Conservation (phyloP, 2,113 vertebrate species). For the Pithys albifrons region DNA sequence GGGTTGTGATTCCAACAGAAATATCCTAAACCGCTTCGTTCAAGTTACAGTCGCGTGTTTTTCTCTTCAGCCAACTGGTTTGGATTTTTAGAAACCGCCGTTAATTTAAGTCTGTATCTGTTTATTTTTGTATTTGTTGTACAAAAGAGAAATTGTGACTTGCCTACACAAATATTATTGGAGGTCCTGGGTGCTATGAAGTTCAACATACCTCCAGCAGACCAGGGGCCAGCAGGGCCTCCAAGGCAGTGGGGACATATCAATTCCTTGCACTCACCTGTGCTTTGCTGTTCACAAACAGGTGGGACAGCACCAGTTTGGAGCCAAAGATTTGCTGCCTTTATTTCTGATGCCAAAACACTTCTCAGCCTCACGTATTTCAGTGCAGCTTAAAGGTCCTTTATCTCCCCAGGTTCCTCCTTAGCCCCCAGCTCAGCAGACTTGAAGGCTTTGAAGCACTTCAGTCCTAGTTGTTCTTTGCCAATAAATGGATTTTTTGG, state of each 20-base stretch:
- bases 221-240: constrained; percentile 50
- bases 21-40: constrained; percentile 17
- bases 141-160: constrained; percentile 62
- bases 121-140: constrained; percentile 68
- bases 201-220: constrained; percentile 63
- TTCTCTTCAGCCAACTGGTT: constrained; percentile 67
- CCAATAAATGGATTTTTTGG: background rate
- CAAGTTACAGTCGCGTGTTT: background rate
- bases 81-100: constrained; percentile 53
- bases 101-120: constrained; percentile 68
- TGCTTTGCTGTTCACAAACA: constrained; percentile 42
- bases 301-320: constrained; percentile 40
- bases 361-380: constrained; percentile 2
- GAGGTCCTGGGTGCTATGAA: constrained; percentile 69
- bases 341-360: constrained; percentile 14
- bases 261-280: background rate
- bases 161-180: constrained; percentile 55
- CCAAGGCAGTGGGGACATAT: constrained; percentile 1
- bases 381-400: constrained; percentile 22
- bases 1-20: constrained; percentile 36
- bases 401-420: background rate
- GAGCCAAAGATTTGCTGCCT: constrained; percentile 25
- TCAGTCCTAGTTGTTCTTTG: background rate
- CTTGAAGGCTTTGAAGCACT: background rate
- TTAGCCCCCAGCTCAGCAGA: constrained; percentile 11